Conservation (phyloP, 1,140 invertebrate species). For the Aleiodes sp. region DNA sequence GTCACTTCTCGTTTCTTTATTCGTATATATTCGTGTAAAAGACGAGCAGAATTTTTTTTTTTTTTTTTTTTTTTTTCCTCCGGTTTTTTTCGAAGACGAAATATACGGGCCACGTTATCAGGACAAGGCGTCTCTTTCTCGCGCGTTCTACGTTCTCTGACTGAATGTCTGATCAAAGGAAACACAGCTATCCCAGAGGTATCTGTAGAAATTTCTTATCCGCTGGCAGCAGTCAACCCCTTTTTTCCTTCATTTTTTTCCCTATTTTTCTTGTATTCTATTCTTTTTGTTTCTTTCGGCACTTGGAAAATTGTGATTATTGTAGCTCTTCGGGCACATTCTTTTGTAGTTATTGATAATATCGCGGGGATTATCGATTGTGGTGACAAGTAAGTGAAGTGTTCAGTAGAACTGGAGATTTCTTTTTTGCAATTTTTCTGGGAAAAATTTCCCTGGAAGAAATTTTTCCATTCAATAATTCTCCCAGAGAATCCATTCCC, state of each 20-base stretch:
- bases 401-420: no score
- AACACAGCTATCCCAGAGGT: slow-evolving; percentile 5
- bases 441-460: no score
- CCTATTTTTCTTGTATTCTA: neutral
- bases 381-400: no score
- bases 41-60: no score
- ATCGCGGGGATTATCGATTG: no score
- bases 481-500: no score
- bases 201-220: slow-evolving; percentile 11
- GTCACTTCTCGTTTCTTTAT: neutral
- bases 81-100: slow-evolving; percentile 1
- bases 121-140: neutral
- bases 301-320: neutral
- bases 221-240: slow-evolving; percentile 7
- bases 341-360: neutral
- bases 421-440: no score
- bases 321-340: neutral
- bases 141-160: neutral
- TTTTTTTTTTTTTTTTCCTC: neutral
- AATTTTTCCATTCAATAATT: no score
- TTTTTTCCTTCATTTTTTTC: neutral
- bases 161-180: slow-evolving; percentile 15
- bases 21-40: no score
- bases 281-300: neutral
- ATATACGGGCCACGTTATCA: slow-evolving; percentile 11